Evolutionary conservation across 2,113 vertebrate genomes (phyloP).

Genomic region (Stictonetta naevosa): DNA sequence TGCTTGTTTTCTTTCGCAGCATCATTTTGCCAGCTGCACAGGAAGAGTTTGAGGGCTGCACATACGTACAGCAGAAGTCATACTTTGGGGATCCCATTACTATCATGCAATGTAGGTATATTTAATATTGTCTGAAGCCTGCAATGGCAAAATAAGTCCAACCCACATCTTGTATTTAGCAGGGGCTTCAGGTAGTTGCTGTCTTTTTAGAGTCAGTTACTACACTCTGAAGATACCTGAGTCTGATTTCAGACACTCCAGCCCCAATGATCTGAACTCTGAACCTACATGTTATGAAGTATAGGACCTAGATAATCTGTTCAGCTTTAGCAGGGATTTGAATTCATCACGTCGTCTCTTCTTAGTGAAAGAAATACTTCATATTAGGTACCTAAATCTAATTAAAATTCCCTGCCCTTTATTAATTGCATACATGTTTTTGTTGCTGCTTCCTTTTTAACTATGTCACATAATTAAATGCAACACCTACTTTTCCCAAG

Average conservation of each 20-base stretch:
- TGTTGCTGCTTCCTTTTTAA: constrained; percentile 15
- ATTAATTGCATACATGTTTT: background rate
- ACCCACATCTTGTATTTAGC: background rate
- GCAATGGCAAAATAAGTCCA: background rate
- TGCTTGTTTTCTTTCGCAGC: background rate
- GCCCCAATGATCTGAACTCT: background rate
- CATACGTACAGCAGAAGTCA: background rate
- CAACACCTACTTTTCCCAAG: background rate
- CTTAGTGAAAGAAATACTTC: background rate
- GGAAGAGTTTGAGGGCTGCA: background rate
- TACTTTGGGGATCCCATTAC: background rate
- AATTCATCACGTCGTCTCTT: background rate
- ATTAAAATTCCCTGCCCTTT: background rate
- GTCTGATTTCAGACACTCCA: background rate
- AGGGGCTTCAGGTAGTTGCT: background rate
- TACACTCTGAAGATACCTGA: background rate
- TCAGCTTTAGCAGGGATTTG: background rate
- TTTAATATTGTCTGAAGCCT: background rate
- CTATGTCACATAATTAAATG: background rate
- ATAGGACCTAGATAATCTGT: background rate
- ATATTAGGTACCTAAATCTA: background rate
- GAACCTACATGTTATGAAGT: background rate
- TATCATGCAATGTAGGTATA: background rate
- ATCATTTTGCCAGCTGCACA: background rate
- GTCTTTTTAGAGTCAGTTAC: background rate